Percentiles rank a stretch among this genome's conserved stretches.
These are phyloP conservation scores for Hydrotaea diabolus DNA, from an alignment of 2,888 invertebrate genomes.

Conservation along the genomic window DNA sequence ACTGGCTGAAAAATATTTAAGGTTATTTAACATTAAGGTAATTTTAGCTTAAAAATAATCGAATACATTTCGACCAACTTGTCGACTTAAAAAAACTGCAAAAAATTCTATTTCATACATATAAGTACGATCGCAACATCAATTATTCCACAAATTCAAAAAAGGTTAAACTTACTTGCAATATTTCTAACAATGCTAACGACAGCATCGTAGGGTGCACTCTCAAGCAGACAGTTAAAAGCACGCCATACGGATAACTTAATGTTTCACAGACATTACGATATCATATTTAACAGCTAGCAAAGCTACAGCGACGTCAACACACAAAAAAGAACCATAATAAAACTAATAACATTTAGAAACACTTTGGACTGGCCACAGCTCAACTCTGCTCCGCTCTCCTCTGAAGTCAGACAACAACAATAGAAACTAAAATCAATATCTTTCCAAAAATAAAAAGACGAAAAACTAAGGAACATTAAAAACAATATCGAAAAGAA, in stretches of 20 bases:
- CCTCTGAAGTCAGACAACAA: neutral
- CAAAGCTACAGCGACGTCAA: conserved; percentile 26
- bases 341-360: conserved; percentile 63
- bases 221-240: conserved; percentile 24
- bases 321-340: conserved; percentile 30
- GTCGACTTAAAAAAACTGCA: too few relatives aligned
- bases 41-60: too few relatives aligned
- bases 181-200: too few relatives aligned
- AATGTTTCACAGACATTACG: conserved; percentile 64
- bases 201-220: conserved; percentile 30
- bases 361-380: conserved; percentile 53
- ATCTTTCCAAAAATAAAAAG: too few relatives aligned
- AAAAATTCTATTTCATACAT: too few relatives aligned
- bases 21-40: too few relatives aligned
- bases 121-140: too few relatives aligned
- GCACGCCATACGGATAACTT: conserved; percentile 59
- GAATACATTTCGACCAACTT: too few relatives aligned
- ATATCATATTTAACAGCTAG: conserved; percentile 64
- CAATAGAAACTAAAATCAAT: conserved; percentile 1
- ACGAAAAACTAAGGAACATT: conserved; percentile 12
- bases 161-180: too few relatives aligned
- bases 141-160: too few relatives aligned
- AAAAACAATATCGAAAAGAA: conserved; percentile 28
- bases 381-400: neutral
- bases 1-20: too few relatives aligned